Conservation (phyloP, 2,113 vertebrate genomes). For the Grus americana region DNA sequence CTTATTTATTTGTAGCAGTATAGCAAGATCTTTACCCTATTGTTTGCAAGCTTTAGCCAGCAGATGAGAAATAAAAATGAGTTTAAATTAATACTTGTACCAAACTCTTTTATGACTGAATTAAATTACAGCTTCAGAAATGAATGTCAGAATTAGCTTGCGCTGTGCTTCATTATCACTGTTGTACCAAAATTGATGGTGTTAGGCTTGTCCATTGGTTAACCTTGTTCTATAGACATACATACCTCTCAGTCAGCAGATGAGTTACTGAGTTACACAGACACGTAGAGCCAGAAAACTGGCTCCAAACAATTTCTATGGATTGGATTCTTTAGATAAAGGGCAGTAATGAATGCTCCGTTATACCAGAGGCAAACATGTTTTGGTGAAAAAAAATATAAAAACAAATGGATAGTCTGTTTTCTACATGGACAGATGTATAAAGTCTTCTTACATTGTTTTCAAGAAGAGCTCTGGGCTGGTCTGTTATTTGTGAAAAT, state of each 20-base stretch:
- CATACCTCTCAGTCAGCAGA: background rate
- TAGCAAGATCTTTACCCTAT: background rate
- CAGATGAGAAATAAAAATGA: background rate
- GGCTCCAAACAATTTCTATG: background rate
- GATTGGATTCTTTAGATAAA: background rate
- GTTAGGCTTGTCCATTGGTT: background rate
- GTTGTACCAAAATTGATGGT: background rate
- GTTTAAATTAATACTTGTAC: background rate
- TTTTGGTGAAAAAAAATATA: background rate
- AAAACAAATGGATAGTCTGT: background rate
- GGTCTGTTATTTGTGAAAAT: background rate
- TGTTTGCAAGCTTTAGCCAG: slow-evolving; percentile 33
- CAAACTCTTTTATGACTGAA: background rate
- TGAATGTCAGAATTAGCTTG: background rate
- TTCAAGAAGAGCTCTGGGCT: background rate
- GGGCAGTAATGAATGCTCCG: background rate
- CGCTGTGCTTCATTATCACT: background rate
- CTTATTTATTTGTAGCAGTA: background rate
- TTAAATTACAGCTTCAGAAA: background rate
- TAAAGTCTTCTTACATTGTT: background rate
- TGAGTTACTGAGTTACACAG: background rate
- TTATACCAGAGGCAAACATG: background rate
- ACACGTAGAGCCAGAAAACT: background rate
- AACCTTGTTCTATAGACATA: background rate
- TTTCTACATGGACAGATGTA: background rate